phyloP scores from a whole-genome alignment of 2,113 vertebrate species.

The Oryzias melastigma region DNA sequence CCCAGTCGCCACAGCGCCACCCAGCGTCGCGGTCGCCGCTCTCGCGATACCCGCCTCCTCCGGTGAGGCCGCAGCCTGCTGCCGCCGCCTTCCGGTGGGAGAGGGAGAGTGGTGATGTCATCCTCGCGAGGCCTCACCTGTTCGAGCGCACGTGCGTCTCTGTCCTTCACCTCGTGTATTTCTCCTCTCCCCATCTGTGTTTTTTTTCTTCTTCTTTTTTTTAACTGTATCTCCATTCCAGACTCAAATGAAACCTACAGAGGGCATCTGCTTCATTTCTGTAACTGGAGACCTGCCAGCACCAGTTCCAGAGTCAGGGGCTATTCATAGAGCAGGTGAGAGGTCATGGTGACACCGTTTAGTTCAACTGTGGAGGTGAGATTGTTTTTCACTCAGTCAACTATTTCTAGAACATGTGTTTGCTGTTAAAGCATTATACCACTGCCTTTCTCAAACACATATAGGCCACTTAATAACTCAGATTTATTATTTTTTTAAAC shows the following conservation, averaged over 20 bases:
- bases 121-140: slow-evolving; percentile 23
- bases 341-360: slow-evolving; percentile 25
- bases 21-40: slow-evolving; percentile 68
- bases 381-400: slow-evolving; percentile 1
- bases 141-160: neutral
- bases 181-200: neutral
- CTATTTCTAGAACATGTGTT: neutral
- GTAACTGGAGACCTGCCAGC: slow-evolving; percentile 38
- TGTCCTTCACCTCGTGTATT: neutral
- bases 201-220: no score
- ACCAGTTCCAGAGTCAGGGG: slow-evolving; percentile 21
- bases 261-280: slow-evolving; percentile 41
- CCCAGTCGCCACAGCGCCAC: slow-evolving; percentile 62
- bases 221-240: neutral
- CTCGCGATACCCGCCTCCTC: slow-evolving; percentile 65
- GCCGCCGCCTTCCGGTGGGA: slow-evolving; percentile 55
- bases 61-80: slow-evolving; percentile 22
- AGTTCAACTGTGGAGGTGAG: slow-evolving; percentile 9
- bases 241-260: slow-evolving; percentile 11
- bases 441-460: no score
- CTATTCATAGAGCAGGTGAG: slow-evolving; percentile 32
- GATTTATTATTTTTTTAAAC: no score
- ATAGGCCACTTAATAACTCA: no score
- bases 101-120: slow-evolving; percentile 46
- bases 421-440: neutral